Evolutionary conservation across 2,888 invertebrate genomes (phyloP), one percentile per base, ranked within the genome.

Genomic region (Drosophila pseudotalamancana): DNA sequence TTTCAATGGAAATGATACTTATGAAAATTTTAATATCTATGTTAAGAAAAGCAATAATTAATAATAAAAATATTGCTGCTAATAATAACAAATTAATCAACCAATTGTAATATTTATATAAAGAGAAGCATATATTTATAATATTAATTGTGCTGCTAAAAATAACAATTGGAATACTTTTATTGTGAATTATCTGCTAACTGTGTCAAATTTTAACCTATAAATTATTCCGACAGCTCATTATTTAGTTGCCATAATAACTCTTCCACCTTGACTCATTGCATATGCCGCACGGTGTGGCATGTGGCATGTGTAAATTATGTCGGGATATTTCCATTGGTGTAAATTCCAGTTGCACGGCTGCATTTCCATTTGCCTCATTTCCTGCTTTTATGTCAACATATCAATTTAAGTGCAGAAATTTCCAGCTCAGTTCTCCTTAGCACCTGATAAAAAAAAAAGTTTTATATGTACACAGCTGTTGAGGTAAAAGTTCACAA

Each of bases 401-500:
- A 35, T 45, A 31, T 16, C 53, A 49, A 57, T 39, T 49, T 12
- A 45, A 69, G 25, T 31, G 53, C 27, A 16, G 32, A 31, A 71
- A 49, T 71, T 64, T 56, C 14, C 37, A 64, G 42, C 29, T 72
- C 43, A 49, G 21, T 29, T 14, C 8, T 5, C n/a, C 14, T 18
- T 8, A 5, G 34, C 32, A 37, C 9, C 32, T 19, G 49, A 23
- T 31, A 23, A 27, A 37, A 19, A 18, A 31, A 42, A 14, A 32
- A 25, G 11, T 16, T 9, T n/a, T n/a, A 23, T 37, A 25, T 16
- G 27, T 8, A 48, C 6, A 8, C 32, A 23, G 11, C 12, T 21
- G 46, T 32, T 42, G 40, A 59, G 53, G 43, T 46, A 27, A 40
- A 25, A 61, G 60, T 66, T 29, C 53, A 40, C 53, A 32, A 53